Conservation (phyloP, 2,797 vertebrate genomes). For the Lithobates pipiens region DNA sequence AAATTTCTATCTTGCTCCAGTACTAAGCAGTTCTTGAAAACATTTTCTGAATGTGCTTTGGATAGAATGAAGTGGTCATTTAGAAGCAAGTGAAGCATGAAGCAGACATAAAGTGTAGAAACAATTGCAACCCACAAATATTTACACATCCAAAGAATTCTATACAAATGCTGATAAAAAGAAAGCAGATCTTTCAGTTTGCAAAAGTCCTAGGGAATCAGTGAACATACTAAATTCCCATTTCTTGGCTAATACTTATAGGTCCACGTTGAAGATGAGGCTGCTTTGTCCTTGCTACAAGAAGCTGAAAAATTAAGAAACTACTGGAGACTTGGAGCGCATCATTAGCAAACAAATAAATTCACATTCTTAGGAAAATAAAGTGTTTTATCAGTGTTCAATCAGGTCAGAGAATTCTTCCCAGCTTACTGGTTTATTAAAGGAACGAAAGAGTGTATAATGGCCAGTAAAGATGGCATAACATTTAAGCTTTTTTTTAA, state of each 20-base stretch:
- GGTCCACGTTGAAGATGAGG: not conserved
- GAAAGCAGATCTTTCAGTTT: constrained; percentile 11
- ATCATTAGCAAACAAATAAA: not conserved
- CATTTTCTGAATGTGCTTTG: constrained; percentile 35
- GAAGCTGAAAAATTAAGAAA: not conserved
- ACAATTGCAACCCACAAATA: constrained; percentile 47
- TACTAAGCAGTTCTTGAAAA: constrained; percentile 9
- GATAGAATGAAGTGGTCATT: constrained; percentile 32
- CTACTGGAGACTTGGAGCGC: not conserved
- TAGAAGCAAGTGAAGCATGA: constrained; percentile 45
- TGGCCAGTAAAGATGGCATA: no score
- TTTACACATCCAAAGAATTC: constrained; percentile 47
- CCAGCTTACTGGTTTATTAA: not conserved
- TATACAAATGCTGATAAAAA: constrained; percentile 40
- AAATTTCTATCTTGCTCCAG: constrained; percentile 5
- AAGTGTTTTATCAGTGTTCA: not conserved
- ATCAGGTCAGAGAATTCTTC: not conserved
- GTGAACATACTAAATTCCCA: constrained; percentile 24
- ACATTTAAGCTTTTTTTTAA: no score
- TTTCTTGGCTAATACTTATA: constrained; percentile 14
- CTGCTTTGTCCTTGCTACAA: constrained; percentile 3
- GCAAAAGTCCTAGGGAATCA: constrained; percentile 30
- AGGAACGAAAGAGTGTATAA: not conserved
- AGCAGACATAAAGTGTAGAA: constrained; percentile 25
- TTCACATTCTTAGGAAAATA: not conserved